Evolutionary conservation across 2,888 invertebrate species (phyloP).

Genomic region (Mesochorus sp.): DNA sequence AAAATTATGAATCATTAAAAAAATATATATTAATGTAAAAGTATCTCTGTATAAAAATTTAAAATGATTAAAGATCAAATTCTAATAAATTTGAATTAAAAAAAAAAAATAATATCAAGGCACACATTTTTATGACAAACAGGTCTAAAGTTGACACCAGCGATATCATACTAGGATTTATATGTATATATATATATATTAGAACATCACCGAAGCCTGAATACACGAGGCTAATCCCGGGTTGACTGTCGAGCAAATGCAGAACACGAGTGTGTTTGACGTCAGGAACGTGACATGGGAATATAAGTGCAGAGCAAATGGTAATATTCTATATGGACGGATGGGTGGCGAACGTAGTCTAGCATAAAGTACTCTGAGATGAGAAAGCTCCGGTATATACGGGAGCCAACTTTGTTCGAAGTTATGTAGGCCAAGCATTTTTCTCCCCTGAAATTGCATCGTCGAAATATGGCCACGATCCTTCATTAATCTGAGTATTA

Average conservation of each 20-base stretch:
- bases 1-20: too few species aligned
- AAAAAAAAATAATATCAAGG: too few species aligned
- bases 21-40: too few species aligned
- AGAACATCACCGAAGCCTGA: slow-evolving; percentile 20
- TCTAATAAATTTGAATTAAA: too few species aligned
- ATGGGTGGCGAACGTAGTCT: slow-evolving; percentile 5
- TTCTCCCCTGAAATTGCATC: too few species aligned
- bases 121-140: too few species aligned
- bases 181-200: background rate
- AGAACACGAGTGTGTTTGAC: slow-evolving; percentile 48
- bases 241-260: slow-evolving; percentile 29
- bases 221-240: slow-evolving; percentile 42
- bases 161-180: background rate
- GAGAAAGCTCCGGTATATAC: slow-evolving; percentile 8
- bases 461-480: too few species aligned
- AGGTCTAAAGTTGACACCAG: too few species aligned
- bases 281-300: slow-evolving; percentile 46
- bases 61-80: too few species aligned
- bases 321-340: slow-evolving; percentile 30
- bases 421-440: too few species aligned
- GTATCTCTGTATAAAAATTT: too few species aligned
- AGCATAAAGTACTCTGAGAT: background rate
- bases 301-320: slow-evolving; percentile 47
- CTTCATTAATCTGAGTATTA: too few species aligned
- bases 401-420: slow-evolving; percentile 33